Base-by-base conservation (phyloP, 2,888 invertebrate genomes). In the Mayetiola destructor region DNA sequence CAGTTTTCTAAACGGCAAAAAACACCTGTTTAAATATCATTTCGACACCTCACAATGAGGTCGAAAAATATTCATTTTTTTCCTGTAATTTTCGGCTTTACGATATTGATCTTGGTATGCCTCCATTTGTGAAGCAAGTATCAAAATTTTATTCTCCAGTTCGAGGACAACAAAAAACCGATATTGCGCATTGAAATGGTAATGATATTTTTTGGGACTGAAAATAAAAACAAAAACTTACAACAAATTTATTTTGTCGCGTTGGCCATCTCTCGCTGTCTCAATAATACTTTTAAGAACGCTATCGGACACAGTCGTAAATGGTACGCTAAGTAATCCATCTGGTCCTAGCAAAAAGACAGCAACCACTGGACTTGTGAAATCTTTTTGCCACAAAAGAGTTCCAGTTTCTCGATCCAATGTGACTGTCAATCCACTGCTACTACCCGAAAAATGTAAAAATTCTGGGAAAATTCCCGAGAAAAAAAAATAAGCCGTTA, bases 341-440 rank as follows among this genome's bases (percentile, higher is more conserved):
- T 85, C 84, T 20, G 81, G 77, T 61, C 84, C 83, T 57, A 88
- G 71, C 16, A 85, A 71, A 69, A 94, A 97, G 60, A 91, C 82
- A 0, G 90, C 93, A 54, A 96, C 87, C 0, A 96, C 85, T 0
- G 96, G 95, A 40, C 92, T 91, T 57, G 82, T 83, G 37, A 92
- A 80, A 69, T 94, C 85, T 54, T 81, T 79, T 61, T 89, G 84
- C 96, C 96, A 97, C 21, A 90, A 72, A 55, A 91, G 76, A 60
- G 82, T 81, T 0, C 92, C 91, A 64, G 80, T 79, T 65, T 81
- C 79, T 53, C 86, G 80, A 66, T 92, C 87, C 60, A 95, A 77
- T 0, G 94, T 93, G 62, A 91, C 81, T 30, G 93, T 78, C 57
- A 84, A 78, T 0, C 95, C 95, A 63, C 82, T 86, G 1, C 91